Base-by-base conservation (phyloP, 2,888 invertebrate species). In the Cremastinae sp. region DNA sequence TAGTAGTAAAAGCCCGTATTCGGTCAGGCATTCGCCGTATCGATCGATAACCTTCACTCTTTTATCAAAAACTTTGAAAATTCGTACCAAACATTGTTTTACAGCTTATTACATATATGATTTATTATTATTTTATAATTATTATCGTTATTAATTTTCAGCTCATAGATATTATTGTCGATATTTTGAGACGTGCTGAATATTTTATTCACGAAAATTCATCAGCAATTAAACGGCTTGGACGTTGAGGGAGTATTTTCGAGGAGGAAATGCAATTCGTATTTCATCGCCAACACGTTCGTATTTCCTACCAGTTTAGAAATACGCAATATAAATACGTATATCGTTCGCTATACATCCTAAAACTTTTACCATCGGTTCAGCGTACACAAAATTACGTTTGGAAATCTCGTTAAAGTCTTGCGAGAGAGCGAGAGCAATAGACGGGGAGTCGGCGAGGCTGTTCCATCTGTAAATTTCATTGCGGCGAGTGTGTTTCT, bases 391-490 rank as follows among this genome's bases (percentile, higher is more conserved):
- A 85, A 86, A n/a, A 86, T 86, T 85, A 83, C 84, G 75, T 83
- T 80, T 81, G 80, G 77, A 84, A 84, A 86, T 85, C 83, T 84
- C 81, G 84, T 85, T 86, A 86, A 80, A 82, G 81, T 80, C 71
- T 79, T 79, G 36, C 81, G 74, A 69, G 77, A 65, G 78, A 65
- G 51, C 54, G 38, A 43, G 64, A 64, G 61, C 58, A 47, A 54
- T 34, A 53, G 53, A 70, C 18, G 34, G 36, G 54, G 61, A 22
- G 18, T 36, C 43, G 51, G 38, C 64, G 62, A 56, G 62, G 41
- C 65, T 18, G 74, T 43, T 62, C 53, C 59, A 71, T 79, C 75
- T 59, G 76, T 80, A 80, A 78, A 79, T 80, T 78, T 78, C 73
- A 70, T 78, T 73, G 79, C 68, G 79, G 77, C 58, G 34, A 41